Evolutionary conservation across 2,888 invertebrate genomes (phyloP), one percentile per base, ranked within the genome.

Genomic region (Aproaerema taeniolella): DNA sequence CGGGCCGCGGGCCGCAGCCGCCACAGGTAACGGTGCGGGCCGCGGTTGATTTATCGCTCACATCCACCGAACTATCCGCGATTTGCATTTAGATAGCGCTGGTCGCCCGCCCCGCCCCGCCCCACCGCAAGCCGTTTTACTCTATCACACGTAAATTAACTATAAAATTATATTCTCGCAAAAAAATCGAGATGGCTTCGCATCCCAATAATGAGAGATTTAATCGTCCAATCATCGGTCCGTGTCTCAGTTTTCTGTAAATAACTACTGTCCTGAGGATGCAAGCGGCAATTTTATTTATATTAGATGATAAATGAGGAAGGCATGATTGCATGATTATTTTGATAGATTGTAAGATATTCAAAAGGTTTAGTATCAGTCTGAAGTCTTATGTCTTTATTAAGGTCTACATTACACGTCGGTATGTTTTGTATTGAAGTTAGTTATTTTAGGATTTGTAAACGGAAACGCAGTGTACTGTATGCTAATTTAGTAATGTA

Each of bases 1-100:
- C 56, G 53, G 45, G 55, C 38, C 17, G 34, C 29, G 54, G 45
- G 44, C 47, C 55, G 52, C 55, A 67, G 66, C 62, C 57, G 53
- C 58, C 56, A 49, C 56, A 66, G 57, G 59, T 80, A 80, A 78
- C 79, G 81, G 79, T 70, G 60, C 58, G 60, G 65, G 52, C 53
- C 44, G 55, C 67, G 69, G 73, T 74, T 83, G 80, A 86, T 85
- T 83, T 85, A 83, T 83, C 70, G 75, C 65, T 68, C 69, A 76
- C 80, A 76, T 79, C 80, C 76, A 77, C 72, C 67, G 76, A 76
- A 80, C 79, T 80, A 82, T 79, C 77, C 78, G 81, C n/a, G 81
- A 86, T 86, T 86, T 83, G 85, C 85, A 86, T 86, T 83, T 86
- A 85, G 85, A 85, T 83, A 81, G 81, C 74, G 58, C 62, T 53